Evolutionary conservation across 2,797 vertebrate genomes (phyloP).

Genomic region (Sarcoramphus papa): DNA sequence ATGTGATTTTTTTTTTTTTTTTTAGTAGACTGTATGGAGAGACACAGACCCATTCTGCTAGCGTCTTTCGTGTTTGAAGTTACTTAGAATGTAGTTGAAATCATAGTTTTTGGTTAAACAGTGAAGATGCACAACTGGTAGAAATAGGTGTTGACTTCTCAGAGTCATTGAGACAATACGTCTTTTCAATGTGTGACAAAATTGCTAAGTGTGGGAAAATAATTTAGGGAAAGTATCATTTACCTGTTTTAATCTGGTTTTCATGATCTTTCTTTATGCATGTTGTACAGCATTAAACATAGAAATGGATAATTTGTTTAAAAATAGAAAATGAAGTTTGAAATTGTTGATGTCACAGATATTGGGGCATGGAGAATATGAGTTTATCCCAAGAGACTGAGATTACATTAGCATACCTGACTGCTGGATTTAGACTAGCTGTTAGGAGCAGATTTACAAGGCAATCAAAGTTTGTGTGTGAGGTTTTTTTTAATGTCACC

Average conservation of each 20-base stretch:
- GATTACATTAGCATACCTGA: not conserved
- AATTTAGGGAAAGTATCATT: accelerated
- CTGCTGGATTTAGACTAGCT: not conserved
- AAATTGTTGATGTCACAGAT: not conserved
- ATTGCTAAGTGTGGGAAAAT: not conserved
- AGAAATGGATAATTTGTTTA: not conserved
- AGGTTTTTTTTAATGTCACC: not conserved
- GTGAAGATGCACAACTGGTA: accelerated
- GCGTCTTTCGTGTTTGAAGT: not conserved
- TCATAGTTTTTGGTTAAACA: not conserved
- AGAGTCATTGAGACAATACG: accelerated
- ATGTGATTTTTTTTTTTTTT: accelerated
- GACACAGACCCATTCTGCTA: accelerated
- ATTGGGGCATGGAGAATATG: not conserved
- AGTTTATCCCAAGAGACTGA: not conserved
- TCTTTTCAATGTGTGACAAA: not conserved
- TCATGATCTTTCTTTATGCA: accelerated
- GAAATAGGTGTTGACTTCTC: not conserved
- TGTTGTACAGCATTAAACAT: accelerated
- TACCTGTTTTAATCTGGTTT: not conserved
- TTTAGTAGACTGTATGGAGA: accelerated
- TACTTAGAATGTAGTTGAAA: not conserved
- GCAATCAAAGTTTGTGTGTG: not conserved
- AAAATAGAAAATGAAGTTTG: not conserved
- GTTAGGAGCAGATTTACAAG: not conserved